Evolutionary conservation across 1,140 invertebrate genomes (phyloP).

Genomic region (Drosophila sp.): DNA sequence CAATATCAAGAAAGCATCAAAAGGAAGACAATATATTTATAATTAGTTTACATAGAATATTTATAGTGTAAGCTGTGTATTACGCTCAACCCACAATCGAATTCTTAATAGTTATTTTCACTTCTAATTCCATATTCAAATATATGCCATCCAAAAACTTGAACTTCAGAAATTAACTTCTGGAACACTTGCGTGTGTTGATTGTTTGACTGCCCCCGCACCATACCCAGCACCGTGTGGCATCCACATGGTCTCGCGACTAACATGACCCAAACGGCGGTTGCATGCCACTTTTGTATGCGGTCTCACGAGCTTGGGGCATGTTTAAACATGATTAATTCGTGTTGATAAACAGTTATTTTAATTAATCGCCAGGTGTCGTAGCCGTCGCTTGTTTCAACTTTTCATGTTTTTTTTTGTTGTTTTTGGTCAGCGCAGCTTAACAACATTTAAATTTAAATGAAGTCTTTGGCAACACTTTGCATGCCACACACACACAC

Average conservation of each 20-base stretch:
- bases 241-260: slow-evolving; percentile 14
- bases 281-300: slow-evolving; percentile 74
- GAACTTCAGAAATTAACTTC: slow-evolving; percentile 7
- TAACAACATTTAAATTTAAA: slow-evolving; percentile 67
- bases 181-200: slow-evolving; percentile 30
- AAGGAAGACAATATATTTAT: no score
- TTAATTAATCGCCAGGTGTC: slow-evolving; percentile 73
- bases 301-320: slow-evolving; percentile 47
- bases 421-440: slow-evolving; percentile 24
- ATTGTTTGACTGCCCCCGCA: slow-evolving; percentile 1
- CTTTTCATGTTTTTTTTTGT: not conserved
- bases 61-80: no score
- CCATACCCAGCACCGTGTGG: not conserved
- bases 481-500: not conserved
- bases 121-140: not conserved
- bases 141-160: not conserved
- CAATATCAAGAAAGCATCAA: no score
- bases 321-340: slow-evolving; percentile 79
- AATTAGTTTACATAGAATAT: no score
- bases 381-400: slow-evolving; percentile 27
- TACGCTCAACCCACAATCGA: no score
- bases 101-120: not conserved
- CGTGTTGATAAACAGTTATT: slow-evolving; percentile 80
- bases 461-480: slow-evolving; percentile 34
- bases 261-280: slow-evolving; percentile 59